Conservation (phyloP, 2,113 vertebrate genomes). For the Pseudopodoces humilis region DNA sequence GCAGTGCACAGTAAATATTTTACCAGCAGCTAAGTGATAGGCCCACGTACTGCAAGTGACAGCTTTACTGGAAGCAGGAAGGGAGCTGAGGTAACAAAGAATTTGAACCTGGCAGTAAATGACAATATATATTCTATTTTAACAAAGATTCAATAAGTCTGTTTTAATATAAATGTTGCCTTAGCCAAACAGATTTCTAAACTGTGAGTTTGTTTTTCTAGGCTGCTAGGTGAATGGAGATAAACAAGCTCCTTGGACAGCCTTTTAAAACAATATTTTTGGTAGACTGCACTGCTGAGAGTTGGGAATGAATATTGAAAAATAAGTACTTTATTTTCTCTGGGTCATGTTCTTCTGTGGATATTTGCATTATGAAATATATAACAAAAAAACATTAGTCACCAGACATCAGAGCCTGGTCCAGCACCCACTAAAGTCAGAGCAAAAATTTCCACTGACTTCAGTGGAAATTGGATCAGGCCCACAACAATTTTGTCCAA, state of each 20-base stretch:
- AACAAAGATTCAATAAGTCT: not conserved
- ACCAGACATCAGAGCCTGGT: not conserved
- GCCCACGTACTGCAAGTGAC: not conserved
- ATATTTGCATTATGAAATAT: slow-evolving; percentile 14
- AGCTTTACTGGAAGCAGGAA: not conserved
- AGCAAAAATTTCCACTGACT: slow-evolving; percentile 27
- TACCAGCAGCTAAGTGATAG: not conserved
- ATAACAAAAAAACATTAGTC: slow-evolving; percentile 7
- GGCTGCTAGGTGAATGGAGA: slow-evolving; percentile 15
- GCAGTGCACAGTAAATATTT: not conserved
- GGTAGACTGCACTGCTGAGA: not conserved
- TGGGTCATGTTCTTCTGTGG: not conserved
- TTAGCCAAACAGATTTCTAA: slow-evolving; percentile 13
- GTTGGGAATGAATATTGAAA: slow-evolving; percentile 7
- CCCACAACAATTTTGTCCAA: not conserved
- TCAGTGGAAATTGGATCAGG: not conserved
- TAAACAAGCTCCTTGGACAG: slow-evolving; percentile 29
- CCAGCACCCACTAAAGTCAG: not conserved
- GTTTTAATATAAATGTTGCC: not conserved
- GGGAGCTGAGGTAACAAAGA: not conserved
- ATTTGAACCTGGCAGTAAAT: not conserved
- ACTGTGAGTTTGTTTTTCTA: slow-evolving; percentile 20
- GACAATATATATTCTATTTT: not conserved
- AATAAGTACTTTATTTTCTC: slow-evolving; percentile 18
- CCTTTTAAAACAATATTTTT: slow-evolving; percentile 23